A percentile compares a stretch with the other conserved stretches of the same genome.
Evolutionary conservation across 92 coral and sea anemone genomes (phyloP).

Genomic region (Siderastrea radians): DNA sequence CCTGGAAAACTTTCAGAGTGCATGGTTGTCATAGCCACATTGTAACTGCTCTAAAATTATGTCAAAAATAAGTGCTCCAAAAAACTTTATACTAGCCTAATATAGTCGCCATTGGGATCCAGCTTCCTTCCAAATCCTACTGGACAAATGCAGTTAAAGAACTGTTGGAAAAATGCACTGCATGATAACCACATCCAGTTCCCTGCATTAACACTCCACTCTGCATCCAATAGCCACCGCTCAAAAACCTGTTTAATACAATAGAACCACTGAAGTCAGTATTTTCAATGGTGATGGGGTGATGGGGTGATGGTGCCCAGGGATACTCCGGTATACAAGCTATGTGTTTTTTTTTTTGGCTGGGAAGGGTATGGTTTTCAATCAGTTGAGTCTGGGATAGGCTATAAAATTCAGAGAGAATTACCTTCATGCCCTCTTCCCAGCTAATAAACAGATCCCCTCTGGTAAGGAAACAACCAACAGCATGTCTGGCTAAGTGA

Average conservation of each 20-base stretch:
- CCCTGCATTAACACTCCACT: constrained; percentile 94
- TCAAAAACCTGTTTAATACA: constrained; percentile 77
- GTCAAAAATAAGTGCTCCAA: no score
- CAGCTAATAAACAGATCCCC: constrained; percentile 96
- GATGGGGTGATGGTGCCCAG: no score
- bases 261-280: no score
- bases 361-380: no score
- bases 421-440: constrained; percentile 84
- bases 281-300: no score
- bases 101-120: constrained; percentile 84
- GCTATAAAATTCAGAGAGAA: no score
- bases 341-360: no score
- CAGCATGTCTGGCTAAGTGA: constrained; percentile 83
- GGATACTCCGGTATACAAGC: no score
- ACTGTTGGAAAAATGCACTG: constrained; percentile 91
- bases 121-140: constrained; percentile 83
- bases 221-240: constrained; percentile 88
- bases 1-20: background rate
- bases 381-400: no score
- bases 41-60: no score
- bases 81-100: constrained; percentile 73
- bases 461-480: constrained; percentile 91
- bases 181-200: constrained; percentile 96
- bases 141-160: constrained; percentile 83
- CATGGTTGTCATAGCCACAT: background rate